Evolutionary conservation across 2,113 vertebrate species (phyloP), one percentile per base, ranked within the genome.

Genomic region (Protomyctophum bolini): DNA sequence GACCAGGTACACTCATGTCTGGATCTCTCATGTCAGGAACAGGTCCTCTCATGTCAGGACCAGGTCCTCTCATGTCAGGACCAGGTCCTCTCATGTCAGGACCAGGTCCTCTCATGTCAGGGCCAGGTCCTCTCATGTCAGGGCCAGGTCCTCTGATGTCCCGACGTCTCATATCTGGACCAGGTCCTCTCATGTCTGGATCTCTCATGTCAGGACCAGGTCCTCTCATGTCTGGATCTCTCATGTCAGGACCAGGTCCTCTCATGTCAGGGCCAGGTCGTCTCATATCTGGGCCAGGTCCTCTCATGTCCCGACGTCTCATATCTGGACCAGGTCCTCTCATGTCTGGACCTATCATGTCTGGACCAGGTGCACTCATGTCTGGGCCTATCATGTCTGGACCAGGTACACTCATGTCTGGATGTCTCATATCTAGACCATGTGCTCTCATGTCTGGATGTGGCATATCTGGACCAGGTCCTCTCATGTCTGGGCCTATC

Each of bases 11-110:
- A 66, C 29, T 72, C 70, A 68, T 71, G 55, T 77, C 66, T 64
- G 50, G 48, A 79, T 81, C 77, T 65, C 33, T 60, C 50, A 68
- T 55, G 14, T 83, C 70, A 78, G 57, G 29, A 21, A 70, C 63
- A 0, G 12, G 50, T 50, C 28, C 11, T 67, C 45, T 63, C 45
- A 28, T 29, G 48, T 48, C 64, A 57, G 58, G 73, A 60, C 10
- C 15, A 0, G 49, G 70, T 66, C 66, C 48, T 47, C 47, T 72
- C 48, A 9, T 61, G 10, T 69, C 63, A 8, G 29, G 48, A 41
- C 57, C 8, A 15, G 7, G 46, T n/a, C 28, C 56, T 45, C 63
- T 46, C 47, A 48, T 51, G 29, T 57, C 55, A 15, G 28, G 64
- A 49, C 54, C 41, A 21, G 51, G 52, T 10, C 6, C 63, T 48